phyloP scores from a whole-genome alignment of 2,797 vertebrate genomes.

The Rhinogobio ventralis region DNA sequence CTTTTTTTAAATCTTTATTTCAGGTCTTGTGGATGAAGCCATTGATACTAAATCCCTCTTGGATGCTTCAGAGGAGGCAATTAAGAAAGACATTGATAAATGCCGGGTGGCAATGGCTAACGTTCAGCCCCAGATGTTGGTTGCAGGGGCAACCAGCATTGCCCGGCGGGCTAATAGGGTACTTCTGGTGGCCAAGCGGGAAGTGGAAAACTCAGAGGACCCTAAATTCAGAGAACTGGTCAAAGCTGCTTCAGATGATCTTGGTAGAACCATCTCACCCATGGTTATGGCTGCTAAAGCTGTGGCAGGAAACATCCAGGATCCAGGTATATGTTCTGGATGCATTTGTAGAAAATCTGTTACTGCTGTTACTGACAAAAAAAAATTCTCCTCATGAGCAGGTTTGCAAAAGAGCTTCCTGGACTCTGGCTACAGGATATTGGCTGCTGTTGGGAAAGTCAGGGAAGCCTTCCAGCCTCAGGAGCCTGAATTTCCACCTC shows the following conservation, averaged over 20 bases:
- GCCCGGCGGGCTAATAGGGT: constrained; percentile 96
- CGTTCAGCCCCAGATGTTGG: constrained; percentile 97
- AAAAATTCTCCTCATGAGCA: constrained; percentile 61
- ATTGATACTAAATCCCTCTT: constrained; percentile 96
- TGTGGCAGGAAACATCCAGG: constrained; percentile 95
- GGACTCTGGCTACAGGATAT: constrained; percentile 93
- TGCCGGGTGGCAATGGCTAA: constrained; percentile 98
- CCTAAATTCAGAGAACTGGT: constrained; percentile 94
- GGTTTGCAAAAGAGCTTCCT: constrained; percentile 95
- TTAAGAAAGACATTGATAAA: constrained; percentile 98
- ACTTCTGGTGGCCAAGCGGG: constrained; percentile 92
- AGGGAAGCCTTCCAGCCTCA: constrained; percentile 97
- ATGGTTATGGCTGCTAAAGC: constrained; percentile 99
- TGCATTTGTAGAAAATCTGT: background rate
- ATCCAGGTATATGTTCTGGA: constrained; percentile 78
- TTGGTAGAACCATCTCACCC: constrained; percentile 95
- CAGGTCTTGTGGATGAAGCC: constrained; percentile 96
- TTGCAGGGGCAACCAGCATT: constrained; percentile 97
- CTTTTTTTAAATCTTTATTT: background rate
- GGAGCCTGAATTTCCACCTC: constrained; percentile 95
- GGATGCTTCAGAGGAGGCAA: constrained; percentile 97
- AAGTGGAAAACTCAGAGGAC: constrained; percentile 98
- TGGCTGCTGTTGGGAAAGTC: constrained; percentile 95
- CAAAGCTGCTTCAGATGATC: constrained; percentile 92
- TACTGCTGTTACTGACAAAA: background rate